phyloP scores from a whole-genome alignment of 2,888 invertebrate species.

The Aleiodes leptofemur region DNA sequence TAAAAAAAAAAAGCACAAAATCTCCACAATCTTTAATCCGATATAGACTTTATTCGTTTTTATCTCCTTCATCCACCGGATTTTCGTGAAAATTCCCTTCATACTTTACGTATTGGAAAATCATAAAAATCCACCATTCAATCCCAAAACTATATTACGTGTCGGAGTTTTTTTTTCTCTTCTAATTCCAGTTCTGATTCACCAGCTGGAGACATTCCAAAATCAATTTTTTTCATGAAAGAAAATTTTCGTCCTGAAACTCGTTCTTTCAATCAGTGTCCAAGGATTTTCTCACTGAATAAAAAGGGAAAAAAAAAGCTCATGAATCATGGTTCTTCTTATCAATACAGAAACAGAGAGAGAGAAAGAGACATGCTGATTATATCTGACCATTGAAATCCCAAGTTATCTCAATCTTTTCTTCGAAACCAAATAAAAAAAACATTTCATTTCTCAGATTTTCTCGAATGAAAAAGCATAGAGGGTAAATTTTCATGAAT shows the following conservation, averaged over 20 bases:
- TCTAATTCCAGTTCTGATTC: slow-evolving; percentile 11
- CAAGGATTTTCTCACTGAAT: too few species aligned
- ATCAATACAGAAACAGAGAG: not conserved
- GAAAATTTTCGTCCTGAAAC: too few species aligned
- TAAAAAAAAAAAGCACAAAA: not conserved
- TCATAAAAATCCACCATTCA: slow-evolving; percentile 6
- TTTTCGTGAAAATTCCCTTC: not conserved
- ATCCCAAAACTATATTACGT: slow-evolving; percentile 1
- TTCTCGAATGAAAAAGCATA: not conserved
- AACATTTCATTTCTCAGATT: not conserved
- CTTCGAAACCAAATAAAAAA: not conserved
- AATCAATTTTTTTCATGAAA: too few species aligned
- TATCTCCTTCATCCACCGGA: slow-evolving; percentile 11
- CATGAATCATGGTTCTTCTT: slow-evolving; percentile 4
- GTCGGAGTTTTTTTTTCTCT: slow-evolving; percentile 10
- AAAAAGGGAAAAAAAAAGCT: not conserved
- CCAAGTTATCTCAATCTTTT: not conserved
- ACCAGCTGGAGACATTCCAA: not conserved
- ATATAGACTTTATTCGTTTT: not conserved
- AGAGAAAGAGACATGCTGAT: not conserved
- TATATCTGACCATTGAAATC: slow-evolving; percentile 2
- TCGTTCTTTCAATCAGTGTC: too few species aligned
- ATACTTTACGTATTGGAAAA: slow-evolving; percentile 29
- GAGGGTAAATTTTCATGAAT: not conserved
- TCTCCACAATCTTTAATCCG: slow-evolving; percentile 16